Evolutionary conservation across 2,113 vertebrate species (phyloP), one percentile per base, ranked within the genome.

Genomic region (Percopsis transmontana): DNA sequence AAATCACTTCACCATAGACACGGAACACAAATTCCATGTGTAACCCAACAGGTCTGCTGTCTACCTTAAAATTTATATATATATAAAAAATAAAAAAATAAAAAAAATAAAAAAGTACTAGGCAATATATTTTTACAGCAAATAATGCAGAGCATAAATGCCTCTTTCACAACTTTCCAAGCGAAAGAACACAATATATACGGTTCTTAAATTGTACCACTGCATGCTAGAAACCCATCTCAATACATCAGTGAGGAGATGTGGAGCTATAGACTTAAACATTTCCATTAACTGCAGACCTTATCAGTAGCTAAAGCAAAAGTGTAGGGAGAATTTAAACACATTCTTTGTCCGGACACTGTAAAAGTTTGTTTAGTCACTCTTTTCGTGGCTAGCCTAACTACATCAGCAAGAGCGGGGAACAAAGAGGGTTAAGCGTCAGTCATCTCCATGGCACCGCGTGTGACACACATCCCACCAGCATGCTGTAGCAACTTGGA

Each of bases 401-500:
- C 77, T 77, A 79, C 53, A 55, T 68, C 72, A 82, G 78, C 72
- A 68, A 73, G 64, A 62, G 76, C 45, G 73, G 80, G 76, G 82
- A 77, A 87, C 75, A 84, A 58, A 83, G 72, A 81, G 61, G 86
- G 75, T 66, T 33, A 84, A 82, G 78, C 62, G 89, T 89, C 86
- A 91, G 82, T 80, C 76, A 82, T 89, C 82, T 89, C 85, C 83
- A 74, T 85, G 85, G 80, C 81, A 83, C 85, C 84, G 72, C 85
- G 87, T 88, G 89, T 88, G 88, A 85, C 65, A 89, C 84, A 86
- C 77, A 87, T 86, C 86, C 88, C 86, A 81, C 82, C 84, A 85
- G 85, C 87, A 81, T 85, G 87, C 85, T 82, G 89, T 81, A 89
- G 86, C 87, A 90, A 91, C 89, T 88, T 89, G 38, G 87, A 90